phyloP scores from a whole-genome alignment of 1,140 invertebrate genomes.

The Hycleus phaleratus region DNA sequence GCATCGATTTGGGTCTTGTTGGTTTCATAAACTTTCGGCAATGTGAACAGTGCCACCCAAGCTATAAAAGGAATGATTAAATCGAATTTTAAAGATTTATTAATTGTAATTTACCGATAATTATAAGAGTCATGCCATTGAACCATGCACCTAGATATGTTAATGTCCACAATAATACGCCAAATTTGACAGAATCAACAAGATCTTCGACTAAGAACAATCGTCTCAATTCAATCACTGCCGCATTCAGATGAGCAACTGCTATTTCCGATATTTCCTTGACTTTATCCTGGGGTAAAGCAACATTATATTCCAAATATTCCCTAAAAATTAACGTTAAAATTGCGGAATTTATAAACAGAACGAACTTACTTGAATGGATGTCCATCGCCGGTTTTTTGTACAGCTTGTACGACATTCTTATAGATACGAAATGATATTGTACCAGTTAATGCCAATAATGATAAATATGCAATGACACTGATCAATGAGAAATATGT shows the following conservation, averaged over 20 bases:
- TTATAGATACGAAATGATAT: conserved; percentile 94
- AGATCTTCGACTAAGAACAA: conserved; percentile 94
- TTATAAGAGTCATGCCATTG: conserved; percentile 95
- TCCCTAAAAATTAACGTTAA: conserved; percentile 50
- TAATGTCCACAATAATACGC: conserved; percentile 83
- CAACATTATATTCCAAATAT: conserved; percentile 78
- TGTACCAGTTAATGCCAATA: conserved; percentile 74
- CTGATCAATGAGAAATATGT: conserved; percentile 93
- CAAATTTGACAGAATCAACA: conserved; percentile 93
- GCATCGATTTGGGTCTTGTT: conserved; percentile 96
- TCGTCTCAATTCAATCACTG: conserved; percentile 72
- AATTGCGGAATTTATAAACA: conserved; percentile 1
- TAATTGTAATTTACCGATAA: conserved; percentile 59
- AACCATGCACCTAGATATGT: conserved; percentile 97
- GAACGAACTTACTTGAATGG: conserved; percentile 85
- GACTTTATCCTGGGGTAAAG: conserved; percentile 79
- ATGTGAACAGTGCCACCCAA: conserved; percentile 85
- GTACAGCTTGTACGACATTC: conserved; percentile 88
- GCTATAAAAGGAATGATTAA: conserved; percentile 50
- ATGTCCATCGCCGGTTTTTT: conserved; percentile 94
- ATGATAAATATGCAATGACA: conserved; percentile 84
- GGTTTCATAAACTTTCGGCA: conserved; percentile 96
- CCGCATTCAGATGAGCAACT: conserved; percentile 76
- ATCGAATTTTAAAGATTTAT: neutral
- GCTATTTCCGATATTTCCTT: conserved; percentile 75